A percentile compares a stretch with the other conserved stretches of the same genome.
phyloP scores from a whole-genome alignment of 2,888 invertebrate genomes.

The Hemistola chrysoprasaria region DNA sequence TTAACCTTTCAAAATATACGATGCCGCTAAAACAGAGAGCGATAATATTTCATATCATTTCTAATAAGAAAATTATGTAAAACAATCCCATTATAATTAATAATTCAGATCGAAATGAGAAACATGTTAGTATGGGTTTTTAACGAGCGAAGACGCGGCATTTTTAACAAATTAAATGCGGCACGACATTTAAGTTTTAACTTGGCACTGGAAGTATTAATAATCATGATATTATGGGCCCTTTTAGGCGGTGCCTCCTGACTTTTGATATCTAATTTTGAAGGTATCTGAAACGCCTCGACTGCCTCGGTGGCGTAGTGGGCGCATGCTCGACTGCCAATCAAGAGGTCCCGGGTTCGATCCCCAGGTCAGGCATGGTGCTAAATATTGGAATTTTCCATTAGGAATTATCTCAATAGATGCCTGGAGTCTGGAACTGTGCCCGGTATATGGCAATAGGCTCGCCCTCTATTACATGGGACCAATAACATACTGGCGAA shows the following conservation, averaged over 20 bases:
- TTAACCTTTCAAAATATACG: conserved; percentile 65
- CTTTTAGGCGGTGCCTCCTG: neutral
- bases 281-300: neutral
- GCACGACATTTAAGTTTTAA: conserved; percentile 13
- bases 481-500: no score
- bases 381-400: no score
- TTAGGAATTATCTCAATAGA: no score
- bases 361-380: no score
- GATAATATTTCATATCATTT: conserved; percentile 69
- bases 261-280: neutral
- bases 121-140: conserved; percentile 46
- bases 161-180: conserved; percentile 19
- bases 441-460: no score
- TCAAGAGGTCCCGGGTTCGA: no score
- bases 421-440: no score
- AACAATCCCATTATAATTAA: conserved; percentile 72
- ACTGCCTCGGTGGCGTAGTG: no score
- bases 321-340: no score
- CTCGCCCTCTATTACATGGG: no score
- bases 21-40: conserved; percentile 73
- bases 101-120: conserved; percentile 64
- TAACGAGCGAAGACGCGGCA: conserved; percentile 38
- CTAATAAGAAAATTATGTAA: conserved; percentile 79
- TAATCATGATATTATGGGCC: neutral
- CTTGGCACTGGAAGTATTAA: conserved; percentile 1